These are phyloP conservation scores for Falco biarmicus DNA, from an alignment of 2,797 vertebrate species.

Conservation along the genomic window DNA sequence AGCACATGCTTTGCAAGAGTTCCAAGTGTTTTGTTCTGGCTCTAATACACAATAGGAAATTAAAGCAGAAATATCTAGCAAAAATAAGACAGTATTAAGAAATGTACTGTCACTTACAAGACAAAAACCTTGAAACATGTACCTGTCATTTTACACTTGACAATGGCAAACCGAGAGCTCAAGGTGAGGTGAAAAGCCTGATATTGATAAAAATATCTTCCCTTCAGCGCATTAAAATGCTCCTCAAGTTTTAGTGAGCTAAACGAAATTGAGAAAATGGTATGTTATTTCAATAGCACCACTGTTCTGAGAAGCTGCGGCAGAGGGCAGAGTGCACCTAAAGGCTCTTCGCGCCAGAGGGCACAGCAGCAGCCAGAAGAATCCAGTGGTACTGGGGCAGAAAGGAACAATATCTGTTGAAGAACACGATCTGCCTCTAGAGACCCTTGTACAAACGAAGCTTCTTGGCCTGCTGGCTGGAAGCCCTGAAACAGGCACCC, in stretches of 20 bases:
- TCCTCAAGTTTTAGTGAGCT: not conserved
- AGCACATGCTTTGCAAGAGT: not conserved
- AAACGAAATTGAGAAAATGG: not conserved
- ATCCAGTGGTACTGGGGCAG: not conserved
- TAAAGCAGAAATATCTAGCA: not conserved
- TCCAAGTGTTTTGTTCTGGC: not conserved
- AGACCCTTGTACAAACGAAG: not conserved
- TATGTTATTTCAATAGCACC: not conserved
- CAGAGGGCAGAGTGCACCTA: not conserved
- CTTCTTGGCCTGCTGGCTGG: not conserved
- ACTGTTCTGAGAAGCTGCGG: not conserved
- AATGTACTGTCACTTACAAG: slow-evolving; percentile 19
- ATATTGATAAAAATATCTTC: not conserved
- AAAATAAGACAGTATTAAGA: not conserved
- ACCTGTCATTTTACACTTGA: slow-evolving; percentile 36
- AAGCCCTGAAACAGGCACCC: not conserved
- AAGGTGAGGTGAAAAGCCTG: not conserved
- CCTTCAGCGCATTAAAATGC: not conserved
- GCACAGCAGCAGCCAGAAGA: not conserved
- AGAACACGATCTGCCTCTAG: not conserved
- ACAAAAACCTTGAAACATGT: not conserved
- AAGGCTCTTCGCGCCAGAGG: not conserved
- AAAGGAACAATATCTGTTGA: not conserved
- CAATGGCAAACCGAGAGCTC: not conserved
- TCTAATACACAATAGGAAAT: not conserved